phyloP scores from a whole-genome alignment of 92 coral and sea anemone genomes.

The Phenganax marumi region DNA sequence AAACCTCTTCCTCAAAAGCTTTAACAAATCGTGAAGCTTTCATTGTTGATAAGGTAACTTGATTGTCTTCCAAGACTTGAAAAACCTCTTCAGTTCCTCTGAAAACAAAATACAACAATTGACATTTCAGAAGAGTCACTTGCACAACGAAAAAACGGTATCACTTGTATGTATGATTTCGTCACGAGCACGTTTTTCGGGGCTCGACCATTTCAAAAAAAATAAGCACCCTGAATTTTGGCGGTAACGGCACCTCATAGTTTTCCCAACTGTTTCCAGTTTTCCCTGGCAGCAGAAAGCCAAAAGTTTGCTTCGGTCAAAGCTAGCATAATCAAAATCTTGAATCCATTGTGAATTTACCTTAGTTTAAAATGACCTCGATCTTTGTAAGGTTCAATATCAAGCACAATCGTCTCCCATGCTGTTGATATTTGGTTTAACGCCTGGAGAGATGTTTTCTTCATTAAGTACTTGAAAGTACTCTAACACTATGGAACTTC shows the following conservation, averaged over 20 bases:
- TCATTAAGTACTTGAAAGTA: too few species aligned
- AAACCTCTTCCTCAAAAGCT: conserved; percentile 93
- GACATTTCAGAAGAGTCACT: background rate
- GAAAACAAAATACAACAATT: background rate
- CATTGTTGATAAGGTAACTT: conserved; percentile 97
- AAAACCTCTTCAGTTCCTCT: conserved; percentile 97
- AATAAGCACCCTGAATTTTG: background rate
- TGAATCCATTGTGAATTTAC: conserved; percentile 37
- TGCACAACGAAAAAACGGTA: background rate
- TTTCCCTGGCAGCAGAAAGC: background rate
- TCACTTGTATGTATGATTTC: background rate
- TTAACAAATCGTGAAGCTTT: conserved; percentile 97
- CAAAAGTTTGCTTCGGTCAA: background rate
- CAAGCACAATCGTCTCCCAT: conserved; percentile 85
- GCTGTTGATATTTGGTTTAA: conserved; percentile 72
- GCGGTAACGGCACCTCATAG: too few species aligned
- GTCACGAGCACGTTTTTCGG: background rate
- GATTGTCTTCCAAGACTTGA: conserved; percentile 93
- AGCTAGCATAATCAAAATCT: background rate
- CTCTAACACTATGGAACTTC: background rate
- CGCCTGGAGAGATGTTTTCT: conserved; percentile 55
- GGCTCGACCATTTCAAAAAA: background rate
- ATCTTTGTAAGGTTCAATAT: conserved; percentile 95
- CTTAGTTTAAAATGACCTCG: conserved; percentile 96
- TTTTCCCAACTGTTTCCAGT: too few species aligned